phyloP scores from a whole-genome alignment of 2,113 vertebrate species.

The Orycteropus afer region DNA sequence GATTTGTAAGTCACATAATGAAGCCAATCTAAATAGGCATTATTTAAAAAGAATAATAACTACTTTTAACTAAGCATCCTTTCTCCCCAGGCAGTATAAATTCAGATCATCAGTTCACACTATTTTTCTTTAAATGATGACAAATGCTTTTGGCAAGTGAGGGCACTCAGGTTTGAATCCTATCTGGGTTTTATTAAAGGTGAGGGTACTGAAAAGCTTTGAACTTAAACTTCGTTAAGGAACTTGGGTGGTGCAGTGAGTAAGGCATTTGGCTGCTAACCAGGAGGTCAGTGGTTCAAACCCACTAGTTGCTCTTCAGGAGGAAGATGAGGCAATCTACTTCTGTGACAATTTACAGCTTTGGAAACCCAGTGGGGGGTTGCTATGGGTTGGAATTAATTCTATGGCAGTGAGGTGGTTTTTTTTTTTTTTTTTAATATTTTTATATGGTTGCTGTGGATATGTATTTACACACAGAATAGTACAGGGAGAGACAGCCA shows the following conservation, averaged over 20 bases:
- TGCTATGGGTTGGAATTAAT: too few relatives aligned
- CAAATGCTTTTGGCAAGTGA: slow-evolving; percentile 5
- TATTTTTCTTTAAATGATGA: slow-evolving; percentile 61
- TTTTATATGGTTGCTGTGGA: neutral
- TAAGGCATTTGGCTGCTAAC: too few relatives aligned
- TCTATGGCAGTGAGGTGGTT: too few relatives aligned
- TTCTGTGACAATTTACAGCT: too few relatives aligned
- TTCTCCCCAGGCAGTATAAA: neutral
- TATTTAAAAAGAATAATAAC: slow-evolving; percentile 69
- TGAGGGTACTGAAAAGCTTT: slow-evolving; percentile 36
- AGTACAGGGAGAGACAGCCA: neutral
- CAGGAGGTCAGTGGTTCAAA: too few relatives aligned
- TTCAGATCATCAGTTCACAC: neutral
- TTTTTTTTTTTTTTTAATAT: too few relatives aligned
- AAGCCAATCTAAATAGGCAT: slow-evolving; percentile 57
- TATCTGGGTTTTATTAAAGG: slow-evolving; percentile 52
- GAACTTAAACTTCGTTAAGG: neutral
- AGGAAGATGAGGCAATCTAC: too few relatives aligned
- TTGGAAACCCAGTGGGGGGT: too few relatives aligned
- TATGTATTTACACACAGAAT: neutral
- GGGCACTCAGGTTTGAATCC: neutral
- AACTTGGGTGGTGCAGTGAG: too few relatives aligned
- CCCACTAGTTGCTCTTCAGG: too few relatives aligned
- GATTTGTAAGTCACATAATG: slow-evolving; percentile 68
- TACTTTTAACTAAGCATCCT: slow-evolving; percentile 46